phyloP scores from a whole-genome alignment of 1,140 invertebrate species.

The Pseudoatta argentina region DNA sequence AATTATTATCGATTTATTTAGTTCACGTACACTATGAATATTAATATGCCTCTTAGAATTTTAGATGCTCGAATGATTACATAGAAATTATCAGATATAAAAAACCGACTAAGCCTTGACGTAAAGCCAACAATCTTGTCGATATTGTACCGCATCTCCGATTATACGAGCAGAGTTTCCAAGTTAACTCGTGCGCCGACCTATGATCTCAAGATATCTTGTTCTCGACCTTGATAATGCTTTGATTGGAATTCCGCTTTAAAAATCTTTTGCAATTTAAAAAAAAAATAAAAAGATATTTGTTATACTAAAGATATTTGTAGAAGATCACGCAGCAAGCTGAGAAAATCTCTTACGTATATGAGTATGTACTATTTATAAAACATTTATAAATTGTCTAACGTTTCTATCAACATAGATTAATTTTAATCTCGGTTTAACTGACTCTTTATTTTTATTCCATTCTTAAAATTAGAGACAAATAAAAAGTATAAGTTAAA shows the following conservation, averaged over 20 bases:
- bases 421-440: too few relatives aligned
- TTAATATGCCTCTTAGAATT: background rate
- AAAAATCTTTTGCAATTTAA: background rate
- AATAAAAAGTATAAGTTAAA: too few relatives aligned
- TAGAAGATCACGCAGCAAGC: background rate
- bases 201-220: constrained; percentile 50
- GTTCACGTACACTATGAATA: background rate
- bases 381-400: background rate
- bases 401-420: too few relatives aligned
- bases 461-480: too few relatives aligned
- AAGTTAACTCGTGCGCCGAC: constrained; percentile 45
- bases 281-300: background rate
- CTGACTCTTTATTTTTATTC: too few relatives aligned
- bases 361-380: background rate
- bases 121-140: constrained; percentile 51
- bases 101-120: background rate
- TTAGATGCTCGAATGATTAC: background rate
- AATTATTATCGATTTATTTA: constrained; percentile 20
- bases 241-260: constrained; percentile 24
- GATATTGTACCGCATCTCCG: constrained; percentile 52
- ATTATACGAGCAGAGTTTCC: constrained; percentile 20
- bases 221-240: constrained; percentile 50
- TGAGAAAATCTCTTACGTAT: too few relatives aligned
- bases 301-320: background rate
- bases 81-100: background rate